Evolutionary conservation across 2,888 invertebrate species (phyloP), one percentile per base, ranked within the genome.

Genomic region (Tillus elongatus): DNA sequence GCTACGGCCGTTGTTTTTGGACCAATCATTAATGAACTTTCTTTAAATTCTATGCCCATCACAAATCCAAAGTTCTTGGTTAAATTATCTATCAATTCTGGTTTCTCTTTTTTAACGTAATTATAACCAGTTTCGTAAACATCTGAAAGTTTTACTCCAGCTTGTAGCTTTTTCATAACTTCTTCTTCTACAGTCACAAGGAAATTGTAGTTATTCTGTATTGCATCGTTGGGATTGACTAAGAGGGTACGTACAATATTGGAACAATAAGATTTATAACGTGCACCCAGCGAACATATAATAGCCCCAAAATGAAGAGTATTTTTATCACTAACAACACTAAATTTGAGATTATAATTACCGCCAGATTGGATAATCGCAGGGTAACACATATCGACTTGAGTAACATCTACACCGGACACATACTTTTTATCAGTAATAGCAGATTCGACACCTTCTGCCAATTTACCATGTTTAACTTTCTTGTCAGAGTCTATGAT

Each of bases 291-390:
- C 8, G 89, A 89, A 63, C 95, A 95, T 31, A 95, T 84, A 46
- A 99, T 95, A 0, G 92, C 83, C 28, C 95, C 97, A 65, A 96
- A 98, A 66, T 97, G 93, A 39, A 98, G 66, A 47, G 77, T 77
- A 60, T 92, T 92, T 61, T 95, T 93, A 62, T 97, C 95, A 51
- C 93, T 91, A 2, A 80, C 80, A 2, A 89, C 90, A 58, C 93
- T 96, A 67, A 97, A 98, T 67, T 98, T 99, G 30, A 99, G 73
- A 10, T 83, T 88, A 68, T 97, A 98, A 58, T 86, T 82, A n/a
- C 96, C 97, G 4, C 98, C 98, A 19, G 96, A 97, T 64, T 98
- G 98, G 55, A 99, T 91, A 40, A 99, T 99, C 0, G 98, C 90
- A 1, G 96, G 93, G 63, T 97, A 99, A 60, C 97, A 98, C 80